Base-by-base conservation (phyloP, 2,888 invertebrate species). In the Zaprionus lineosus region DNA sequence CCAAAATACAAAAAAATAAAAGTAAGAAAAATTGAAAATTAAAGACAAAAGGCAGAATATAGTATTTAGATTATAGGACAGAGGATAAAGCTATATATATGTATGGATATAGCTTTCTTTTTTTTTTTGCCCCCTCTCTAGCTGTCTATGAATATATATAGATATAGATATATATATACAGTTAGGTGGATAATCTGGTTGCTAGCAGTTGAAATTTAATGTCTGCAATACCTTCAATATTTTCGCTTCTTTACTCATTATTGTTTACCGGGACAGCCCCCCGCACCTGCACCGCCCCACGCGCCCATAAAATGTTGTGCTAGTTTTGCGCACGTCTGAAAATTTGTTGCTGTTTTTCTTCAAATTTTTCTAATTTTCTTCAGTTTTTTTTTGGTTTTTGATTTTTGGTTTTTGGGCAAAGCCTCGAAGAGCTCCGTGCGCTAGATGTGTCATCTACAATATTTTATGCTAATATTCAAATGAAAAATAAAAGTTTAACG, bases 381-480 rank as follows among this genome's bases (percentile, higher is more conserved):
- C n/a, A n/a, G n/a, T n/a, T n/a, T n/a, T n/a, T n/a, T n/a, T n/a
- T n/a, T n/a, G n/a, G n/a, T n/a, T n/a, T n/a, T n/a, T n/a, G n/a
- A n/a, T n/a, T n/a, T n/a, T n/a, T n/a, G n/a, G n/a, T n/a, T n/a
- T n/a, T n/a, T n/a, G n/a, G 34, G 58, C 29, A 39, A 34, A 24
- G 48, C 55, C 41, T 53, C 43, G 50, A 46, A 48, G 37, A 56
- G 41, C 51, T 16, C 51, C 52, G 59, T 68, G 84, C 59, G 62
- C 84, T 83, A 79, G 76, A 85, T 81, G 84, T 82, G 81, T 85
- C 86, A 79, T 85, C 81, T 72, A 72, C 76, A 85, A 82, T 82
- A 85, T 85, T 85, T 76, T 74, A 83, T 76, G 84, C 84, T 82
- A 76, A 82, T 82, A 82, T 76, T 74, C 77, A 71, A 64, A 55